Conservation (phyloP, 2,888 invertebrate species). For the Disparrhopalites patrizii region DNA sequence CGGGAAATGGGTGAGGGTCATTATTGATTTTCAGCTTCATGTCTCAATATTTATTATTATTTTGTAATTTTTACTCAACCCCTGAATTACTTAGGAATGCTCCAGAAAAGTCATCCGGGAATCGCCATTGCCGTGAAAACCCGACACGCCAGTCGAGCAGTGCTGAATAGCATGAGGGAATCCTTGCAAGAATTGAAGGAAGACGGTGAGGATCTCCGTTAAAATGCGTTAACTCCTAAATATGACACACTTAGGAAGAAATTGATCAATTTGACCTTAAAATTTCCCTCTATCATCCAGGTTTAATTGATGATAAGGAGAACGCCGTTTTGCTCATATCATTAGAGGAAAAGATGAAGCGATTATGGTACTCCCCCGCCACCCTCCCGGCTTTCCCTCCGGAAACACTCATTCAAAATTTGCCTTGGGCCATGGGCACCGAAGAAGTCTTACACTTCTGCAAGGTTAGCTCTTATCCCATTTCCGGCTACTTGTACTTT, state of each 20-base stretch:
- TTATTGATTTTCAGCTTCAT: not conserved
- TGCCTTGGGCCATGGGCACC: conserved; percentile 43
- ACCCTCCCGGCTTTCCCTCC: conserved; percentile 37
- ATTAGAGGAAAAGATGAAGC: conserved; percentile 58
- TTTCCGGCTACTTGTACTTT: not conserved
- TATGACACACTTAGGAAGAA: not conserved
- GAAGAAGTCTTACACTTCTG: conserved; percentile 35
- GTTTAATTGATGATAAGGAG: conserved; percentile 61
- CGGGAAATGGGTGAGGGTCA: conserved; percentile 54
- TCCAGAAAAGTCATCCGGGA: conserved; percentile 60
- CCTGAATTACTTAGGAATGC: conserved; percentile 47
- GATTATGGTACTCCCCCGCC: conserved; percentile 48
- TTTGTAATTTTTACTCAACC: not conserved
- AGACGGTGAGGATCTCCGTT: conserved; percentile 50
- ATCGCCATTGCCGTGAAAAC: conserved; percentile 65
- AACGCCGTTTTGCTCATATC: conserved; percentile 56
- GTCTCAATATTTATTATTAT: not conserved
- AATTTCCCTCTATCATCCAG: conserved; percentile 48
- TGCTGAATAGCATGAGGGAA: conserved; percentile 60
- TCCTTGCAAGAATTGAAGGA: conserved; percentile 58
- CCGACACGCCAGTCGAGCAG: conserved; percentile 61
- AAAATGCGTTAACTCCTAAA: not conserved
- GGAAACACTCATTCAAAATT: conserved; percentile 51
- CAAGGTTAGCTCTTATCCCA: conserved; percentile 36
- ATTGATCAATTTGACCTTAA: not conserved